Percentiles rank a stretch among this genome's conserved stretches.
Evolutionary conservation across 1,140 invertebrate species (phyloP).

Genomic region (Drosophila neocordata): DNA sequence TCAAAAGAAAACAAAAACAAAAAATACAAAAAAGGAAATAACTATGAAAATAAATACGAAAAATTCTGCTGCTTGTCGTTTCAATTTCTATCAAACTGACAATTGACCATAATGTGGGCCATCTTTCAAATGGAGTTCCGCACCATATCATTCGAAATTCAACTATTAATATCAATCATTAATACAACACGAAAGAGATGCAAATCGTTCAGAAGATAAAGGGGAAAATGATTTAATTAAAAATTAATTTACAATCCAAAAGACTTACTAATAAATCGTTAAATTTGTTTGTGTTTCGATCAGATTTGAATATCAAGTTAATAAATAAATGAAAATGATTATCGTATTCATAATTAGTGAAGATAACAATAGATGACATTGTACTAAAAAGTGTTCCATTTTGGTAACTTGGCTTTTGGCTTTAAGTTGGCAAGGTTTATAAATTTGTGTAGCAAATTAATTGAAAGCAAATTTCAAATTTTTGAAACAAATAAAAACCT

Average conservation of each 20-base stretch:
- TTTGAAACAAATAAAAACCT: constrained; percentile 4
- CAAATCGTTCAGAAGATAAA: too few species aligned
- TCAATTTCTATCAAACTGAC: constrained; percentile 8
- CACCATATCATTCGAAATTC: not conserved
- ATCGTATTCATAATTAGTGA: too few species aligned
- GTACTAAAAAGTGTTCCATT: too few species aligned
- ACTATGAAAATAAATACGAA: constrained; percentile 9
- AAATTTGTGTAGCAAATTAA: not conserved
- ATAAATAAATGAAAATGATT: too few species aligned
- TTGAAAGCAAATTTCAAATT: not conserved
- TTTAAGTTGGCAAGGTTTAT: not conserved
- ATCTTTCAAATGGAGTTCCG: not conserved
- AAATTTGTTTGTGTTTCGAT: too few species aligned
- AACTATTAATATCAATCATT: constrained; percentile 1
- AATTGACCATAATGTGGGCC: constrained; percentile 8
- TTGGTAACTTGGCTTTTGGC: not conserved
- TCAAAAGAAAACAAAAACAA: not conserved
- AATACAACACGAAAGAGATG: not conserved
- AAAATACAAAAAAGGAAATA: not conserved
- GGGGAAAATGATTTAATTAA: too few species aligned
- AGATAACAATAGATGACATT: too few species aligned
- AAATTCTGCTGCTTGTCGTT: not conserved
- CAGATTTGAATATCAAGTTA: too few species aligned
- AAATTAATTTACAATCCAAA: too few species aligned
- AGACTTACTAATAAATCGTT: too few species aligned